Evolutionary conservation across 1,140 invertebrate species (phyloP).

Genomic region (Drosophila kohkoa): DNA sequence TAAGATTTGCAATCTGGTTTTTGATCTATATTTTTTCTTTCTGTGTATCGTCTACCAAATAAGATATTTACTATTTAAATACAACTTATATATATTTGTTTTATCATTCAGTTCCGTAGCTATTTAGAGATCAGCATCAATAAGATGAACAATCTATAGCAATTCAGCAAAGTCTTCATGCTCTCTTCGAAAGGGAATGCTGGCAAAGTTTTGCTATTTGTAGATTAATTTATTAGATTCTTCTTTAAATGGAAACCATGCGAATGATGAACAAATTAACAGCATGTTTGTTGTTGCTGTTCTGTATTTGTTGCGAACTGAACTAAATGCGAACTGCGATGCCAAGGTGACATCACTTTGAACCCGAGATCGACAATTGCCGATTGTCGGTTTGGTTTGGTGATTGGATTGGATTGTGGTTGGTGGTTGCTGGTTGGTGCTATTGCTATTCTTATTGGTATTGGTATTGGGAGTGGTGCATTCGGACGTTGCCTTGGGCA

Average conservation of each 20-base stretch:
- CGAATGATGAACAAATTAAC: slow-evolving; percentile 17
- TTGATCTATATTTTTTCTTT: too few relatives aligned
- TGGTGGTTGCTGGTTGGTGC: neutral
- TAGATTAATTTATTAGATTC: slow-evolving; percentile 7
- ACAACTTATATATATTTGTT: too few relatives aligned
- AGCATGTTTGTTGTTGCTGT: neutral
- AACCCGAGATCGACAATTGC: slow-evolving; percentile 42
- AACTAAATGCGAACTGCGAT: slow-evolving; percentile 14
- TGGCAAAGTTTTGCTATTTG: neutral
- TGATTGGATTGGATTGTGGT: slow-evolving; percentile 16
- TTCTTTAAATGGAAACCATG: slow-evolving; percentile 11
- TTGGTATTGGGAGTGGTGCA: slow-evolving; percentile 27
- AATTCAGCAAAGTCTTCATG: neutral
- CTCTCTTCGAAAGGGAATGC: neutral
- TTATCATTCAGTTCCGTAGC: too few relatives aligned
- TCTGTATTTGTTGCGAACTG: slow-evolving; percentile 6
- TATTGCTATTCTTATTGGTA: too few relatives aligned
- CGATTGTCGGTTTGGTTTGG: neutral
- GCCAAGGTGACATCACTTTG: slow-evolving; percentile 66
- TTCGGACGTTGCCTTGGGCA: slow-evolving; percentile 16
- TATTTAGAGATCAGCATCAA: too few relatives aligned
- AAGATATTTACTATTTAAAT: too few relatives aligned
- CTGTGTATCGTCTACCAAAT: too few relatives aligned
- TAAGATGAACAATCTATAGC: neutral
- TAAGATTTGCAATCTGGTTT: too few relatives aligned